Percentiles rank a stretch among this genome's conserved stretches.
These are phyloP conservation scores for Pseudotriccus pelzelni DNA, from an alignment of 2,797 vertebrate species.

Conservation along the genomic window DNA sequence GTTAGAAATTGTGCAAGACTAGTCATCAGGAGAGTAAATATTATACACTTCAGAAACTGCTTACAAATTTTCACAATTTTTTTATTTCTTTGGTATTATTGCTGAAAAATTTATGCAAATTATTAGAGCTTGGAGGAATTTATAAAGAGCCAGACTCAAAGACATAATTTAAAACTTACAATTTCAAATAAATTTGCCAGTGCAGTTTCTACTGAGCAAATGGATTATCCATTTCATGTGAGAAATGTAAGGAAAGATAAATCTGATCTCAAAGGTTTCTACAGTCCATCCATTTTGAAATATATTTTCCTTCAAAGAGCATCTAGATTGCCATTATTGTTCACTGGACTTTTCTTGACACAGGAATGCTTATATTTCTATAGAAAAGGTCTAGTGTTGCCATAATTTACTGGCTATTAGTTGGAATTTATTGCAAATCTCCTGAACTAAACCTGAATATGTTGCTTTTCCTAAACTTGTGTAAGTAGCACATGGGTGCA, in stretches of 20 bases:
- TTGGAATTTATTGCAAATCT: not conserved
- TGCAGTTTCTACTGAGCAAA: not conserved
- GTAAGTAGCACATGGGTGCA: not conserved
- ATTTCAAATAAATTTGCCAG: not conserved
- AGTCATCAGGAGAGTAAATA: not conserved
- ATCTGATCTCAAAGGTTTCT: not conserved
- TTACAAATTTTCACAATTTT: not conserved
- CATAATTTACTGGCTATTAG: not conserved
- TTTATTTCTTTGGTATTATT: not conserved
- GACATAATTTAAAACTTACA: not conserved
- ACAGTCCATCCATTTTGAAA: not conserved
- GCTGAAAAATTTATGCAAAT: not conserved
- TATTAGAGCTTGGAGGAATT: not conserved
- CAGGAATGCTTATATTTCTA: not conserved
- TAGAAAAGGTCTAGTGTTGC: not conserved
- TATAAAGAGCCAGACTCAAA: not conserved
- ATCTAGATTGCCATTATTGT: not conserved
- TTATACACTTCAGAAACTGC: not conserved
- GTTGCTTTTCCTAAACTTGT: not conserved
- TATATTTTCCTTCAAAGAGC: not conserved
- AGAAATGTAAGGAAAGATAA: not conserved
- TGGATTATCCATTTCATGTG: not conserved
- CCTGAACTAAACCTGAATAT: not conserved
- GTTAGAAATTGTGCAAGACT: constrained; percentile 39
- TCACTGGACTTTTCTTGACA: not conserved